Evolutionary conservation across 2,888 invertebrate genomes (phyloP), one percentile per base, ranked within the genome.

Genomic region (Andrena dorsata): DNA sequence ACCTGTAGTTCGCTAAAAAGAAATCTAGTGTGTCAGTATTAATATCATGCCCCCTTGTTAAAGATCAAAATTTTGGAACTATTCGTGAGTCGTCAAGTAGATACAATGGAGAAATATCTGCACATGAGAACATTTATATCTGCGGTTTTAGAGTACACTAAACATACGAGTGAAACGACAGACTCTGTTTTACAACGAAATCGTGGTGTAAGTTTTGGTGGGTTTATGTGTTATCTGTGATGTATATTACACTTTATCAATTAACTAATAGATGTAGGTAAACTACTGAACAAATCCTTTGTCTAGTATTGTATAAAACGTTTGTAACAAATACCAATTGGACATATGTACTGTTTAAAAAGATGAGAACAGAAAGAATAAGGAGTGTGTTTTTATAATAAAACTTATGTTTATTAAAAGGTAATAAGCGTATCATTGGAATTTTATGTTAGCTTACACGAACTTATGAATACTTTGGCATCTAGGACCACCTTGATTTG

Each of bases 401-500:
- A n/a, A n/a, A n/a, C n/a, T n/a, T n/a, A n/a, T n/a, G n/a, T n/a
- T n/a, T n/a, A n/a, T n/a, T n/a, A n/a, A n/a, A n/a, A n/a, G n/a
- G n/a, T 35, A 7, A 7, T 96, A 88, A 95, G 96, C 72, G 95
- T 95, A 68, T 95, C 96, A 28, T 95, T 96, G 87, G 96, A 96
- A n/a, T n/a, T n/a, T n/a, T n/a, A n/a, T n/a, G n/a, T n/a, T n/a
- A n/a, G n/a, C n/a, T n/a, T n/a, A n/a, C n/a, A n/a, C n/a, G n/a
- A n/a, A 30, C 30, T 96, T 20, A 95, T 97, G 95, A 95, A 95
- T 47, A 95, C 95, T 78, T 93, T 95, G 47, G 95, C 94, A 85
- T 93, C 95, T 0, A 94, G 95, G 58, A 95, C 96, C 0, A 95
- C 95, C 0, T 95, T 97, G n/a, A n/a, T n/a, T n/a, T n/a, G 97